Conservation (phyloP, 2,888 invertebrate genomes). For the Bellardia bayeri region DNA sequence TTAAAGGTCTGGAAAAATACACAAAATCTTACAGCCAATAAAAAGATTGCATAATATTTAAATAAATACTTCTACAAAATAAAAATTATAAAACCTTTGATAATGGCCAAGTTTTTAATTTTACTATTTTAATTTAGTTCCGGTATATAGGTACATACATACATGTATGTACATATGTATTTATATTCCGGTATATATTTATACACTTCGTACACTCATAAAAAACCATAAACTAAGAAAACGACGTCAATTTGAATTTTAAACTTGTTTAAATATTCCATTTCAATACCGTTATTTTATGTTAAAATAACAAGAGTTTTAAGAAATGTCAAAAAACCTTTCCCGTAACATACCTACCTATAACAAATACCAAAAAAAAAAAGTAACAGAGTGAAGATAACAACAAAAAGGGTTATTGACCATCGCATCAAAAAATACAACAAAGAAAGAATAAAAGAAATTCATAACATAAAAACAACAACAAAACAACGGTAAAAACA, state of each 20-base stretch:
- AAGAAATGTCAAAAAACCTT: slow-evolving; percentile 34
- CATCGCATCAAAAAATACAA: slow-evolving; percentile 4
- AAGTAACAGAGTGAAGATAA: background rate
- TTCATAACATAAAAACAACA: slow-evolving; percentile 15
- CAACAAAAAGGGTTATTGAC: slow-evolving; percentile 52
- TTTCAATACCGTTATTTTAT: slow-evolving; percentile 63
- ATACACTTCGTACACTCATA: background rate
- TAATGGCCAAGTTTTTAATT: slow-evolving; percentile 10
- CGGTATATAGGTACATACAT: slow-evolving; percentile 31
- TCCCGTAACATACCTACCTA: background rate
- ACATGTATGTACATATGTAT: too few relatives aligned
- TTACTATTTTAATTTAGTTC: slow-evolving; percentile 46
- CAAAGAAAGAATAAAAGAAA: background rate
- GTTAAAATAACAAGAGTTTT: slow-evolving; percentile 31
- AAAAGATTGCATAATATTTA: slow-evolving; percentile 10
- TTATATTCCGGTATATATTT: background rate
- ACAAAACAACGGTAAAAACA: background rate
- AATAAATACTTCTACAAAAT: slow-evolving; percentile 1
- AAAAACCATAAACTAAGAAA: slow-evolving; percentile 2
- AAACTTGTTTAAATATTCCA: slow-evolving; percentile 50
- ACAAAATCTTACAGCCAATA: background rate
- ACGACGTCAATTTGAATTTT: slow-evolving; percentile 36
- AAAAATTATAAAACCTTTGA: slow-evolving; percentile 7
- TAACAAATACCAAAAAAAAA: background rate
- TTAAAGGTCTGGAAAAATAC: background rate